Conservation (phyloP, 2,888 invertebrate species). For the Hirudinaria manillensis region DNA sequence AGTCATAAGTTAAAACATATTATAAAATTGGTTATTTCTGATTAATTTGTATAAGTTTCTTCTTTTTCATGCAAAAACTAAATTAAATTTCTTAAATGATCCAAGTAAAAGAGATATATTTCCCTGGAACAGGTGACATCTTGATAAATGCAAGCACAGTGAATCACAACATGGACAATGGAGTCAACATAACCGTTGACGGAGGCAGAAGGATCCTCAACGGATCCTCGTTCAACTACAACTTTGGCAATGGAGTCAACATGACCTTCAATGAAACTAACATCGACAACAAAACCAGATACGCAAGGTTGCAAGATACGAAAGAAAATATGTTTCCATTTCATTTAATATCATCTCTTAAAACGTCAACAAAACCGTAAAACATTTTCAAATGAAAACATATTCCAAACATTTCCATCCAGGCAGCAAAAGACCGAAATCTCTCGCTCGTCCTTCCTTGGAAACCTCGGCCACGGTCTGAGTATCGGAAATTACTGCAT, state of each 20-base stretch:
- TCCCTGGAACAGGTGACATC: slow-evolving; percentile 65
- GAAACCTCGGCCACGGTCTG: slow-evolving; percentile 78
- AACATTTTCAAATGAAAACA: too few relatives aligned
- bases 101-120: neutral
- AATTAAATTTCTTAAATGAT: neutral
- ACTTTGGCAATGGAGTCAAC: slow-evolving; percentile 66
- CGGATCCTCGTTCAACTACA: slow-evolving; percentile 74
- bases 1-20: too few relatives aligned
- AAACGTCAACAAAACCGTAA: neutral
- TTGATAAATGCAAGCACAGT: slow-evolving; percentile 85
- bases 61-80: neutral
- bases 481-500: slow-evolving; percentile 74
- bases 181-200: slow-evolving; percentile 87
- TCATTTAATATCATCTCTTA: neutral
- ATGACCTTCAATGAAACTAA: slow-evolving; percentile 45
- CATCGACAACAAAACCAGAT: slow-evolving; percentile 47
- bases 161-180: slow-evolving; percentile 68
- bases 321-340: neutral
- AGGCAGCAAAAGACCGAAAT: slow-evolving; percentile 37
- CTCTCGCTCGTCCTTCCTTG: slow-evolving; percentile 55
- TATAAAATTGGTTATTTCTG: too few relatives aligned
- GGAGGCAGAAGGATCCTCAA: slow-evolving; percentile 91
- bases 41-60: neutral
- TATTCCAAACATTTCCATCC: slow-evolving; percentile 7
- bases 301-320: slow-evolving; percentile 23